Evolutionary conservation across 1,140 invertebrate species (phyloP).

Genomic region (Drosophila sucinea): DNA sequence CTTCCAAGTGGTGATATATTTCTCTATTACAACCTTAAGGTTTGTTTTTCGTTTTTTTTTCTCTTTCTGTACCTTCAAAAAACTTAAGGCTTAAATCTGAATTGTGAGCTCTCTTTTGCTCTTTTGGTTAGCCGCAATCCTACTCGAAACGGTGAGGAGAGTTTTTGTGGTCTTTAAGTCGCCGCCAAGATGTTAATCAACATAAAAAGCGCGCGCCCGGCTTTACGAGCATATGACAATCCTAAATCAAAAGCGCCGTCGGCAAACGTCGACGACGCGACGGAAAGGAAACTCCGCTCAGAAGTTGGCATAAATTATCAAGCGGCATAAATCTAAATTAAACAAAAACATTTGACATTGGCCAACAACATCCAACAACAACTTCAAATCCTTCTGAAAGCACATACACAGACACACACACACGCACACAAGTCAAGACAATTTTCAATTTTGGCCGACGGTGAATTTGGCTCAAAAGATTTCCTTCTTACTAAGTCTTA

Average conservation of each 20-base stretch:
- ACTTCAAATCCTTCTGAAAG: constrained; percentile 66
- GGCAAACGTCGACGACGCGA: constrained; percentile 35
- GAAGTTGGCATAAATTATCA: constrained; percentile 71
- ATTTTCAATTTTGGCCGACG: constrained; percentile 26
- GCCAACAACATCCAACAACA: constrained; percentile 21
- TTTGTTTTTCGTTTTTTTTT: background rate
- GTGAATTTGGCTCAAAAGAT: constrained; percentile 24
- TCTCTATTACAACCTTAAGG: constrained; percentile 65
- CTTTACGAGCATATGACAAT: constrained; percentile 60
- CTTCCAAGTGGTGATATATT: constrained; percentile 61
- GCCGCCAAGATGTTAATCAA: constrained; percentile 51
- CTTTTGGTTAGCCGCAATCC: constrained; percentile 3
- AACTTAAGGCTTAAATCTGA: too few relatives aligned
- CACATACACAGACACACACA: constrained; percentile 46
- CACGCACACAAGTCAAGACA: background rate
- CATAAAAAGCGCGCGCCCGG: constrained; percentile 32
- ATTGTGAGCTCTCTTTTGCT: background rate
- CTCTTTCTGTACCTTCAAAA: too few relatives aligned
- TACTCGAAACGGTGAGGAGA: background rate
- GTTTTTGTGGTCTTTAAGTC: constrained; percentile 22
- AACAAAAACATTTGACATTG: constrained; percentile 80
- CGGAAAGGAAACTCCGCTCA: constrained; percentile 39
- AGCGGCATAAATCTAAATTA: constrained; percentile 69
- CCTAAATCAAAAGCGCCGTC: constrained; percentile 69
- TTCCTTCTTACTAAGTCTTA: constrained; percentile 44